These are phyloP conservation scores for Watsonalla cultraria DNA, from an alignment of 2,888 invertebrate species.

Conservation along the genomic window DNA sequence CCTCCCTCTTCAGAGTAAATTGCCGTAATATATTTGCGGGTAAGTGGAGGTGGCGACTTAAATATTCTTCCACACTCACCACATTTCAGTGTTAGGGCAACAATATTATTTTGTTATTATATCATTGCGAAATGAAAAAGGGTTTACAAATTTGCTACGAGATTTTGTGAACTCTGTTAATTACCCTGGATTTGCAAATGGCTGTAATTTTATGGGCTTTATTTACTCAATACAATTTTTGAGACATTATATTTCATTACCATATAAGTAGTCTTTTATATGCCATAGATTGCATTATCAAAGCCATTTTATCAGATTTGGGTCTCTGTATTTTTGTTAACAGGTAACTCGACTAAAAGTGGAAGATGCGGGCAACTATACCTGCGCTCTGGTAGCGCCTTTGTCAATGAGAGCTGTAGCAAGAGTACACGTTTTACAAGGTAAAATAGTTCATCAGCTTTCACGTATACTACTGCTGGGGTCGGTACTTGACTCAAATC, in stretches of 20 bases:
- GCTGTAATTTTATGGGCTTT: too few species aligned
- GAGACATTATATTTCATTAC: too few species aligned
- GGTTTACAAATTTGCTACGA: too few species aligned
- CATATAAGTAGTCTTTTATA: too few species aligned
- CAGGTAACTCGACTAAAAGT: conserved; percentile 81
- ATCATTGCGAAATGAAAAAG: too few species aligned
- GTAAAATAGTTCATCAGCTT: conserved; percentile 44
- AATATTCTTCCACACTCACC: conserved; percentile 43
- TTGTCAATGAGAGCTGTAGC: conserved; percentile 76
- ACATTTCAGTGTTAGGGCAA: conserved; percentile 15
- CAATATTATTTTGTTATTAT: background rate
- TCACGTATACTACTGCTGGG: too few species aligned
- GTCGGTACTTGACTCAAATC: too few species aligned
- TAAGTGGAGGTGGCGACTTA: conserved; percentile 57
- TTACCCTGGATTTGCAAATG: too few species aligned
- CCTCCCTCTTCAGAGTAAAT: conserved; percentile 40
- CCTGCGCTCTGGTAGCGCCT: conserved; percentile 81
- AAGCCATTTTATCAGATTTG: too few species aligned
- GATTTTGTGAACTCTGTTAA: too few species aligned
- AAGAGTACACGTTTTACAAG: conserved; percentile 81
- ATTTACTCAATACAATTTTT: too few species aligned
- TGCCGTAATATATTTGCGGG: conserved; percentile 58
- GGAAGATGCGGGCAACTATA: conserved; percentile 83
- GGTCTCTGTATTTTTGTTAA: conserved; percentile 27
- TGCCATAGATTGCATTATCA: too few species aligned